Percentiles rank a stretch among this genome's conserved stretches.
phyloP scores from a whole-genome alignment of 2,888 invertebrate species.

The Oxystoma pomonae region DNA sequence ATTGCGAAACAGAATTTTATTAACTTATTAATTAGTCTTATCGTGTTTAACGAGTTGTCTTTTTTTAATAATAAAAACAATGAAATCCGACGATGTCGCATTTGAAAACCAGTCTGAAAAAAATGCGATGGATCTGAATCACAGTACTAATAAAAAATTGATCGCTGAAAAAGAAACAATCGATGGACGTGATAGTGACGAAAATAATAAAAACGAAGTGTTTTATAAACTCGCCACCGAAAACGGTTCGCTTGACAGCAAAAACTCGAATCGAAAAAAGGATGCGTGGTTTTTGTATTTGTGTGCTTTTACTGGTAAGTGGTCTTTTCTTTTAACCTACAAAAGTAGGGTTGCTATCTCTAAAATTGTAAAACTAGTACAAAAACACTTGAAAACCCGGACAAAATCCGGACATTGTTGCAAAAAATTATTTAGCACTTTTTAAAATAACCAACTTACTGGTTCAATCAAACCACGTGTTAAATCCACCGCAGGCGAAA shows the following conservation, averaged over 20 bases:
- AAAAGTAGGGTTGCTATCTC: neutral
- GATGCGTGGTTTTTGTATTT: neutral
- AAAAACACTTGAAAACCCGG: no score
- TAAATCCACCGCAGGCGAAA: no score
- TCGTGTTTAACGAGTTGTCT: neutral
- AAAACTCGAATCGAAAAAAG: no score
- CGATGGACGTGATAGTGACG: neutral
- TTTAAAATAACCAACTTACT: no score
- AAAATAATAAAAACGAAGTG: constrained; percentile 2
- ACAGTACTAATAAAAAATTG: neutral
- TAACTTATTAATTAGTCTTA: no score
- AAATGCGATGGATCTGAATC: neutral
- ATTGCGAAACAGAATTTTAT: no score
- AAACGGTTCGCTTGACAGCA: neutral
- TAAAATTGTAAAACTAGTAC: no score
- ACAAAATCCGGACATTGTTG: no score
- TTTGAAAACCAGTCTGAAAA: neutral
- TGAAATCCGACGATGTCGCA: neutral
- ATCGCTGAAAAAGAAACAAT: neutral
- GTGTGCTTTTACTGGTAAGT: neutral
- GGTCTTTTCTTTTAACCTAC: neutral
- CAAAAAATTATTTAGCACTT: no score
- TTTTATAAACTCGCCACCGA: neutral
- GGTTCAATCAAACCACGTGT: no score
- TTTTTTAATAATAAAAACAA: neutral